Conservation (phyloP, 2,888 invertebrate species). For the Leptopilina syphax region DNA sequence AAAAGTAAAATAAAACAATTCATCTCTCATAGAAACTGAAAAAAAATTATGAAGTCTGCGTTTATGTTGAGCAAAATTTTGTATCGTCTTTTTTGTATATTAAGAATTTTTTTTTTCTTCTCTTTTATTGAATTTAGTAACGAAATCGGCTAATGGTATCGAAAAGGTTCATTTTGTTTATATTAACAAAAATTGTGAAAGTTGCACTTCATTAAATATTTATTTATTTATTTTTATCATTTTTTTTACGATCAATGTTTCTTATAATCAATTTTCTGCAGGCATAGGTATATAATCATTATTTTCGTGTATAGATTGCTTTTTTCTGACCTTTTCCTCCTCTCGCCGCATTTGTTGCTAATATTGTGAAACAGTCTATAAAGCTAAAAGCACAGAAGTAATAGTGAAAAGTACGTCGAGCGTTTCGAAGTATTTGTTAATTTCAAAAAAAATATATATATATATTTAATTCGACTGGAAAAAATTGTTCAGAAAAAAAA, state of each 20-base stretch:
- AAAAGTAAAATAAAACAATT: no score
- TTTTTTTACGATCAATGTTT: no score
- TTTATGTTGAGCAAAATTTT: conserved; percentile 12
- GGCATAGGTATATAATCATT: neutral
- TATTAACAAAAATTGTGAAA: neutral
- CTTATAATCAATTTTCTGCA: neutral
- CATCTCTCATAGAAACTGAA: no score
- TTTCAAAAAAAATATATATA: neutral
- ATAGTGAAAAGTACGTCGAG: conserved; percentile 22
- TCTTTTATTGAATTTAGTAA: conserved; percentile 7
- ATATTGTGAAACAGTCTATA: conserved; percentile 26
- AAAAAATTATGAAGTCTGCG: no score
- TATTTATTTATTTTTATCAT: neutral
- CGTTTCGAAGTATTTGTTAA: conserved; percentile 14
- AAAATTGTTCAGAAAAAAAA: no score
- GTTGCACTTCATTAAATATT: no score
- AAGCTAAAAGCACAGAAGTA: conserved; percentile 17
- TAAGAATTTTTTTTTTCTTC: neutral
- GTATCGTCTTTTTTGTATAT: neutral
- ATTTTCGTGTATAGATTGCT: conserved; percentile 11
- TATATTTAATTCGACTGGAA: no score
- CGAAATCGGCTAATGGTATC: conserved; percentile 20
- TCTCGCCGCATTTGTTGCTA: conserved; percentile 16
- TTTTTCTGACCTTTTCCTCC: conserved; percentile 12
- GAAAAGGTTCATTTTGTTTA: conserved; percentile 17